Percentiles rank a stretch among this genome's conserved stretches.
These are phyloP conservation scores for Xyrauchen texanus DNA, from an alignment of 2,113 vertebrate genomes.

Conservation along the genomic window DNA sequence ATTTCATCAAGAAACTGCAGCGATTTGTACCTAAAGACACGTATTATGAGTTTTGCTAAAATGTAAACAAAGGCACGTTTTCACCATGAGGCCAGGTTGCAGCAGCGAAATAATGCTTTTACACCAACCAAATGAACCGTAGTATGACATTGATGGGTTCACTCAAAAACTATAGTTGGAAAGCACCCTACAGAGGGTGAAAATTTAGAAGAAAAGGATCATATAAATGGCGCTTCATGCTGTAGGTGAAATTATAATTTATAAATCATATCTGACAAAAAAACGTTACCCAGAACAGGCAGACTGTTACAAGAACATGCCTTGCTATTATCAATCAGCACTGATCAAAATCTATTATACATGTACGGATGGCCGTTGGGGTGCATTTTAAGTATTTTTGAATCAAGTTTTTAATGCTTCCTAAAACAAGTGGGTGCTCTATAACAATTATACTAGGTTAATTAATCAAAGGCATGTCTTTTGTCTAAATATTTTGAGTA, in stretches of 20 bases:
- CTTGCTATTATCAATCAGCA: not conserved
- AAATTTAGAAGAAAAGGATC: not conserved
- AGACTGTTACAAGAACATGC: not conserved
- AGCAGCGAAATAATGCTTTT: no score
- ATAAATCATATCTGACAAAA: not conserved
- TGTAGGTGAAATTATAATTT: constrained; percentile 12
- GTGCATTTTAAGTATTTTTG: not conserved
- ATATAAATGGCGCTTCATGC: not conserved
- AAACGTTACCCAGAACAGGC: not conserved
- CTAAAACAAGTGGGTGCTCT: not conserved
- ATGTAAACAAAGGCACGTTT: no score
- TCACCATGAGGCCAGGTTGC: no score
- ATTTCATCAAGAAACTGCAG: no score
- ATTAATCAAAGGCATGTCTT: not conserved
- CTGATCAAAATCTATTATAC: not conserved
- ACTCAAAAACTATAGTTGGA: no score
- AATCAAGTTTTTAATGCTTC: not conserved
- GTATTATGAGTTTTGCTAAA: no score
- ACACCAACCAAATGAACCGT: no score
- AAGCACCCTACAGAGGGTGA: constrained; percentile 17
- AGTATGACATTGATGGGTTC: no score
- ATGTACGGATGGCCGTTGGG: not conserved
- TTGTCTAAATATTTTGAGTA: constrained; percentile 15
- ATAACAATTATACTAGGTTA: not conserved
- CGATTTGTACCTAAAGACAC: no score